Percentiles rank a stretch among this genome's conserved stretches.
phyloP scores from a whole-genome alignment of 2,113 vertebrate species.

The Gambusia holbrooki region DNA sequence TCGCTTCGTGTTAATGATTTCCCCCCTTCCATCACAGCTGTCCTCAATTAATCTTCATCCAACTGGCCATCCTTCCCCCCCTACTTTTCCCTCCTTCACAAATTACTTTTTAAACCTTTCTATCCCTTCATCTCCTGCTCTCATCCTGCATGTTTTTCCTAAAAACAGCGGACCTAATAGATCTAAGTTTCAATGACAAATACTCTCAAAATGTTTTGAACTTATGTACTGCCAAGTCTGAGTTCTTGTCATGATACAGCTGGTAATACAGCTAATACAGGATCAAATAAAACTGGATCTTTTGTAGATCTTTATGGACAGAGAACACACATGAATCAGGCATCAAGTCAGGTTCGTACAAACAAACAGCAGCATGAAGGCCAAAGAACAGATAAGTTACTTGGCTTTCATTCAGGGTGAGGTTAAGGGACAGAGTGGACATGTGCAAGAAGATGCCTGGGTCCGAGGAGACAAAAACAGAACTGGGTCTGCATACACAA shows the following conservation, averaged over 20 bases:
- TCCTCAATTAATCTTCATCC: slow-evolving; percentile 7
- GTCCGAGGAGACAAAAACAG: background rate
- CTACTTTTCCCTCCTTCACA: background rate
- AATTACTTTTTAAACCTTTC: background rate
- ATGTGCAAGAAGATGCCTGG: background rate
- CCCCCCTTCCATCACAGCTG: slow-evolving; percentile 1
- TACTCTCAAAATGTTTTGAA: slow-evolving; percentile 16
- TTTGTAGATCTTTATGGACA: background rate
- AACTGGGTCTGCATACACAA: background rate
- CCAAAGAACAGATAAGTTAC: background rate
- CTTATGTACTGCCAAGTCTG: slow-evolving; percentile 1
- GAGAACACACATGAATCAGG: background rate
- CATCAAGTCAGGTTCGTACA: background rate
- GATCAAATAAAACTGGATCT: slow-evolving; percentile 21
- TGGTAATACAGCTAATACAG: background rate
- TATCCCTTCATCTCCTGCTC: background rate
- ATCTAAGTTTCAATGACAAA: slow-evolving; percentile 16
- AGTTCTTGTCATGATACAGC: background rate
- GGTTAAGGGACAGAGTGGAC: background rate
- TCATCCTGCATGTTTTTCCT: background rate
- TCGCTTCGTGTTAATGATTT: slow-evolving; percentile 11
- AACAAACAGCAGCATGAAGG: background rate
- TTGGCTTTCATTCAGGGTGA: background rate
- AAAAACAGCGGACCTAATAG: background rate
- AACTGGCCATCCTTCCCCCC: too few species aligned